A percentile compares a stretch with the other conserved stretches of the same genome.
These are phyloP conservation scores for Mustelus asterias DNA, from an alignment of 2,113 vertebrate genomes.

Conservation along the genomic window DNA sequence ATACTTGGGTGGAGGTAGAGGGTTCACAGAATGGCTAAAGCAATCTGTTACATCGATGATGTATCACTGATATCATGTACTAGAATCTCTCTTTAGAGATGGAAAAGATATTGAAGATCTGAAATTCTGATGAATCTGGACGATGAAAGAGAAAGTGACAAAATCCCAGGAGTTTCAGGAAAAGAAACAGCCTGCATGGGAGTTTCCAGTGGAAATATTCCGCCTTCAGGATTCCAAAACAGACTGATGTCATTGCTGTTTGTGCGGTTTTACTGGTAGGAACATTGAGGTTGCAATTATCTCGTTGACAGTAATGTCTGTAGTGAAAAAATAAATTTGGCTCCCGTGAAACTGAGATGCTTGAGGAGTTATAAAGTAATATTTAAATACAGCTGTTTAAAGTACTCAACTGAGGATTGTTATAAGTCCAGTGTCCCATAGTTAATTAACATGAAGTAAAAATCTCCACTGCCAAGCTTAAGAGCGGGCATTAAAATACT, in stretches of 20 bases:
- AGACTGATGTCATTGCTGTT: neutral
- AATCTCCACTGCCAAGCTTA: neutral
- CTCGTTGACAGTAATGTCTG: neutral
- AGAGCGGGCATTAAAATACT: slow-evolving; percentile 42
- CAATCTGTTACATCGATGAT: too few species aligned
- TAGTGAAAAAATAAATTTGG: neutral
- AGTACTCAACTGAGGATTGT: neutral
- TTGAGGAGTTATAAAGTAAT: neutral
- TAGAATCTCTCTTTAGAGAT: too few species aligned
- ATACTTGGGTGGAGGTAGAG: too few species aligned
- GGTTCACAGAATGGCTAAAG: too few species aligned
- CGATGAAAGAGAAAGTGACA: too few species aligned
- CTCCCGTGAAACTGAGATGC: neutral
- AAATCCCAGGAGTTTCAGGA: too few species aligned
- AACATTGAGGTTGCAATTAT: neutral
- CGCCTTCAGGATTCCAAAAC: neutral
- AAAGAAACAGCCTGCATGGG: too few species aligned
- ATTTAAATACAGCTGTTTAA: neutral
- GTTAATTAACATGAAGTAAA: neutral
- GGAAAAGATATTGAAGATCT: too few species aligned
- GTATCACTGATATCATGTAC: too few species aligned
- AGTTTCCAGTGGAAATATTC: neutral
- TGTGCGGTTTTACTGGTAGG: neutral
- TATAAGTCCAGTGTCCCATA: neutral
- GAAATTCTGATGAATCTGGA: too few species aligned